These are phyloP conservation scores for Eilema depressum DNA, from an alignment of 2,888 invertebrate genomes.

Conservation along the genomic window DNA sequence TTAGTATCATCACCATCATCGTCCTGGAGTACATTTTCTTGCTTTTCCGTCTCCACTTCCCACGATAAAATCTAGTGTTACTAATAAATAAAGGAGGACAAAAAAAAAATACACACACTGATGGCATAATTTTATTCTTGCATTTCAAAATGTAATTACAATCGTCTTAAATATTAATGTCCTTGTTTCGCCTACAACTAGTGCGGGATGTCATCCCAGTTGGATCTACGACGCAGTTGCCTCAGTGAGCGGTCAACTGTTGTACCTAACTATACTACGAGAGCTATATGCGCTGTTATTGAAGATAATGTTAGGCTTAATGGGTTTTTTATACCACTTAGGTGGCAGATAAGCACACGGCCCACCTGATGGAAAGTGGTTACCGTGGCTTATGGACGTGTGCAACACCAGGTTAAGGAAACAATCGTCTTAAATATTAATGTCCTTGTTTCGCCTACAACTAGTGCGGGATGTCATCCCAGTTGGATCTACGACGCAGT, in stretches of 20 bases:
- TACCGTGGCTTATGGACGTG: too few species aligned
- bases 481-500: conserved; percentile 55
- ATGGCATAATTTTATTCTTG: conserved; percentile 77
- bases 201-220: conserved; percentile 68
- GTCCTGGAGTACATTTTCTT: too few species aligned
- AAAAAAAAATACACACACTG: conserved; percentile 46
- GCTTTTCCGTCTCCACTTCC: too few species aligned
- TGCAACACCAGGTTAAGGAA: too few species aligned
- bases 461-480: conserved; percentile 73
- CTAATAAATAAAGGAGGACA: neutral
- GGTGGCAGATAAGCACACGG: too few species aligned
- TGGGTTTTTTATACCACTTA: too few species aligned
- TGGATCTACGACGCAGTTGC: conserved; percentile 56
- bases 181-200: conserved; percentile 70
- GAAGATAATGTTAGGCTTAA: neutral
- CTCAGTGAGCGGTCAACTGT: conserved; percentile 47
- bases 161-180: conserved; percentile 67
- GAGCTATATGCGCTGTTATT: conserved; percentile 32
- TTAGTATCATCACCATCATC: neutral
- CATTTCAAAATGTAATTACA: conserved; percentile 75
- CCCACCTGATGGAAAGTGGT: too few species aligned
- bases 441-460: conserved; percentile 68
- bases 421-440: conserved; percentile 67
- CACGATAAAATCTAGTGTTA: too few species aligned
- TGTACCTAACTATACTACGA: conserved; percentile 29